A percentile compares a stretch with the other conserved stretches of the same genome.
These are phyloP conservation scores for Prosopocoilus inquinatus DNA, from an alignment of 2,888 invertebrate genomes.

Conservation along the genomic window DNA sequence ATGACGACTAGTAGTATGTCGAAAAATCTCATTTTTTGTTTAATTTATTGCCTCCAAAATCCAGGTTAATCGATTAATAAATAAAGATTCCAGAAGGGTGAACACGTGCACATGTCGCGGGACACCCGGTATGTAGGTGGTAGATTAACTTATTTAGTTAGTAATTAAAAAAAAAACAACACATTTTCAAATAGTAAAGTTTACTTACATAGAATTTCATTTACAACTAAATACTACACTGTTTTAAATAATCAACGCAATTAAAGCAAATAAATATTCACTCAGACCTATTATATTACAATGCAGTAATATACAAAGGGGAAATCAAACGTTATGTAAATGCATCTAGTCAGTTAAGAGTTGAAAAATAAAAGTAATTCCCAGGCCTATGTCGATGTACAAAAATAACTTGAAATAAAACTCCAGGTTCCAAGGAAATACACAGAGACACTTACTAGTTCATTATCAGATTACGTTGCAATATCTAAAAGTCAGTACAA, in stretches of 20 bases:
- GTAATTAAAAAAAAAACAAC: not conserved
- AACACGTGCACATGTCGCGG: too few species aligned
- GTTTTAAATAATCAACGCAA: not conserved
- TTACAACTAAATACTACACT: conserved; percentile 11
- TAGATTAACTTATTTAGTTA: too few species aligned
- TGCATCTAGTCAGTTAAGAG: not conserved
- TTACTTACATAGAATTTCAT: conserved; percentile 19
- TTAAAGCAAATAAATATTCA: conserved; percentile 1
- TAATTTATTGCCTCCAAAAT: too few species aligned
- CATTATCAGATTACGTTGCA: not conserved
- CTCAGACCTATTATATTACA: not conserved
- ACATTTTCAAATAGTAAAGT: conserved; percentile 13
- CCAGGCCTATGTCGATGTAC: conserved; percentile 3
- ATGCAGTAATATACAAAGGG: not conserved
- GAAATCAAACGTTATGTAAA: not conserved
- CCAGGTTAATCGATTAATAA: too few species aligned
- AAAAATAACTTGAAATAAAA: not conserved
- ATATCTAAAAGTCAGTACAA: conserved; percentile 2
- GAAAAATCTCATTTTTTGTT: too few species aligned
- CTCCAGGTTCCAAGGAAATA: not conserved
- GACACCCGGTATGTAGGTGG: too few species aligned
- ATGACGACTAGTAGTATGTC: too few species aligned
- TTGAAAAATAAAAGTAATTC: not conserved
- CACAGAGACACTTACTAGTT: conserved; percentile 1
- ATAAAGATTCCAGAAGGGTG: too few species aligned